These are phyloP conservation scores for Chrysotoxum bicinctum DNA, from an alignment of 2,888 invertebrate species.

Conservation along the genomic window DNA sequence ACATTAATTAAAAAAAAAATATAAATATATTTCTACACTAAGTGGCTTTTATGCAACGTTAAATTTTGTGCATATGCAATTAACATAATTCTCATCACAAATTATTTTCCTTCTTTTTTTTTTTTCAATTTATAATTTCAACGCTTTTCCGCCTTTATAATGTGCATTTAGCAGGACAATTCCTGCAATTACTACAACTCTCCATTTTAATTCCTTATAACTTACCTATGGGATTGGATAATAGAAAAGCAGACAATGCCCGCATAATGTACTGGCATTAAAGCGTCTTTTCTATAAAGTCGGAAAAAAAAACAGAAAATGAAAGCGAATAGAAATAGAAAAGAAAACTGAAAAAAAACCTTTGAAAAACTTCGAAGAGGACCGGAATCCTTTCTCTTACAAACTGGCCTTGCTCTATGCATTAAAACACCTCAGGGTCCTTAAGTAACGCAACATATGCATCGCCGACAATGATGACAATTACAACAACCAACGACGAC, in stretches of 20 bases:
- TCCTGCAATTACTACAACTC: slow-evolving; percentile 42
- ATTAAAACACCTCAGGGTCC: slow-evolving; percentile 13
- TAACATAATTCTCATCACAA: slow-evolving; percentile 10
- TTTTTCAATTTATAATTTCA: background rate
- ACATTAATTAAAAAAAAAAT: background rate
- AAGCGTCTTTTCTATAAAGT: background rate
- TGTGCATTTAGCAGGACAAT: slow-evolving; percentile 34
- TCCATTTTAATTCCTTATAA: slow-evolving; percentile 31
- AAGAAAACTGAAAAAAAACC: background rate
- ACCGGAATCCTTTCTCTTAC: slow-evolving; percentile 20
- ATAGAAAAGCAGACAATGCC: slow-evolving; percentile 47
- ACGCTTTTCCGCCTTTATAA: background rate
- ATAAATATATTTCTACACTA: background rate
- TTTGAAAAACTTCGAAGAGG: background rate
- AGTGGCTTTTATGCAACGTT: background rate
- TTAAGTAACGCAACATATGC: slow-evolving; percentile 30
- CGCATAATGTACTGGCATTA: slow-evolving; percentile 40
- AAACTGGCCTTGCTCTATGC: slow-evolving; percentile 18
- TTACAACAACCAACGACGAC: background rate
- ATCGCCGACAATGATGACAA: slow-evolving; percentile 21
- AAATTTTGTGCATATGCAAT: background rate
- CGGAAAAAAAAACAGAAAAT: background rate
- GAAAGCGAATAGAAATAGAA: background rate
- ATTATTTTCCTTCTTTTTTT: background rate
- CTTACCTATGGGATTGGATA: slow-evolving; percentile 26